Base-by-base conservation (phyloP, 2,797 vertebrate species). In the Labeo calbasu region DNA sequence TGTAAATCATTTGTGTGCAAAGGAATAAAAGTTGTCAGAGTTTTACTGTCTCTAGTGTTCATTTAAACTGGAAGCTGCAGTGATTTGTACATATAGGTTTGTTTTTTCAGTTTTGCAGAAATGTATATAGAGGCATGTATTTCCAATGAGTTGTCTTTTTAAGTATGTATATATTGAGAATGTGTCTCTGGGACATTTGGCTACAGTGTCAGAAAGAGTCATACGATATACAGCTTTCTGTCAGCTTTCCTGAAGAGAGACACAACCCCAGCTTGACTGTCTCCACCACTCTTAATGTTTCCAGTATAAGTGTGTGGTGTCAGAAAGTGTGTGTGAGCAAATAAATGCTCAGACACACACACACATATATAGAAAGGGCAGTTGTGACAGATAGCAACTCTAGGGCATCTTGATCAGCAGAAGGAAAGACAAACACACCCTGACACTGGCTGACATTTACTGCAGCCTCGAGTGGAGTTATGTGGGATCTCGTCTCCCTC, bases 201-300 rank as follows among this genome's bases (percentile, higher is more conserved):
- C 50, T 87, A 85, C 78, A 85, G 89, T 93, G 92, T 92, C 92
- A 90, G 87, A 77, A 83, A 87, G 75, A 90, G 89, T 92, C 89
- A 86, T 79, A 69, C 77, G 77, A 15, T 87, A 70, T 84, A 79
- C 90, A 89, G 90, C 89, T 87, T 77, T 85, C 86, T 83, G 88
- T 91, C 91, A 91, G 88, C 89, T 86, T 91, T 84, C 90, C 86
- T 78, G 86, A 76, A 90, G 86, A 90, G 87, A 91, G 85, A 80
- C 85, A 83, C 85, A 83, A 75, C 86, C 88, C 82, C 85, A 82
- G 84, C 88, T 78, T 87, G 77, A 87, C 87, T 79, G 79, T 85
- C 83, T 78, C 73, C 84, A 86, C 90, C 91, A 82, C 68, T 50
- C 84, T 63, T 86, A 83, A 90, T 84, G 88, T 70, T 84, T 84